Evolutionary conservation across 2,888 invertebrate species (phyloP), one percentile per base, ranked within the genome.

Genomic region (Thecocarcelia acutangulata): DNA sequence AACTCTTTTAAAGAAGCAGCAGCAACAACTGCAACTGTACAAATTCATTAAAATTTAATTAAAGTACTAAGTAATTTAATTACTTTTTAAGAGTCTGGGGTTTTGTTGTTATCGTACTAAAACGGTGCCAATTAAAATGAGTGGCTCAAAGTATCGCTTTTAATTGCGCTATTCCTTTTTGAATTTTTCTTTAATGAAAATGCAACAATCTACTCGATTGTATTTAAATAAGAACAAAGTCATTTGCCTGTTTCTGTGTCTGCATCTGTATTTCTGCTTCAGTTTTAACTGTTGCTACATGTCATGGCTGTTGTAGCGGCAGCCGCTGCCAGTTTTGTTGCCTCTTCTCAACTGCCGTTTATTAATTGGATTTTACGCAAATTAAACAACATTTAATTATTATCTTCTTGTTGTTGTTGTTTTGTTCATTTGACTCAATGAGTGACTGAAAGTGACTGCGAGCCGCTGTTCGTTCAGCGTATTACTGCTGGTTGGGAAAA

Each of bases 291-390:
- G 72, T 72, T 72, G 72, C 46, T 48, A 1, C 37, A 13, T 42
- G 52, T 28, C 40, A 12, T 19, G 0, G 12, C 54, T 28, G 42
- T 28, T 9, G 5, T n/a, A n/a, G n/a, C n/a, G 0, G 12, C 54
- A 17, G 42, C 24, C 33, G n/a, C 3, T 28, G 21, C 15, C n/a
- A 24, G 17, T 21, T 56, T 33, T 15, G 37, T 17, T 13, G 33
- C 33, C 58, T 13, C 58, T 70, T 56, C 8, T 8, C 56, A 17
- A 54, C 13, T 17, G 6, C 12, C 15, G 74, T 72, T 84, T 84
- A 86, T 86, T 86, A 87, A 87, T 87, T 87, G 87, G 87, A 86
- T 87, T 87, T 87, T 83, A 86, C 86, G 87, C 87, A 87, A 85
- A 84, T 87, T 86, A 84, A 85, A 84, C 87, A 84, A 84, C 84